Base-by-base conservation (phyloP, 2,888 invertebrate genomes). In the Hypomecis punctinalis region DNA sequence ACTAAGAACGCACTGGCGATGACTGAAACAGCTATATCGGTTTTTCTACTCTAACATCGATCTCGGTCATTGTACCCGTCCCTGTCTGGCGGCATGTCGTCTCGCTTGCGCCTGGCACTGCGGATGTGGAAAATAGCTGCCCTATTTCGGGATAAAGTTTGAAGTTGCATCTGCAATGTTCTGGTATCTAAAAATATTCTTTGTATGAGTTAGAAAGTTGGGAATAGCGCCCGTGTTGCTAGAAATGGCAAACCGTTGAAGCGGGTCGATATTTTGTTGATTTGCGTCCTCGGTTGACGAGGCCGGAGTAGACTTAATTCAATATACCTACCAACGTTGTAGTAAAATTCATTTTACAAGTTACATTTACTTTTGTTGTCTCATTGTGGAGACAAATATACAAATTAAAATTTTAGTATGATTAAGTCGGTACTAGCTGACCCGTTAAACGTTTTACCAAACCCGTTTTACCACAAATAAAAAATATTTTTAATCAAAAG, bases 111-210 rank as follows among this genome's bases (percentile, higher is more conserved):
- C 85, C 83, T 55, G 52, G 56, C 65, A 66, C 61, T 86, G 89
- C 91, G 89, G 91, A 89, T 84, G 80, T 83, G 79, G 75, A 75
- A 78, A 79, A 80, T 79, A 76, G 71, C 79, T 82, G 85, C 75
- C 84, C 86, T 86, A 86, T 86, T 85, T 86, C 77, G 75, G 81
- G 74, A 77, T 74, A 40, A 23, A 56, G 46, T 77, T 77, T 37
- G 37, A 51, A 68, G 67, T 70, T 77, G 76, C 81, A 82, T 77
- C 79, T 75, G 76, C 74, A 66, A 54, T 71, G 13, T 57, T 60
- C 68, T 63, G 70, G 62, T 56, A 51, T 37, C 67, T 72, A 71
- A 76, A 78, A 80, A 77, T 78, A 76, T 72, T 40, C 47, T 45
- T 54, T 49, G 43, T 59, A 66, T 67, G 46, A 36, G 51, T 8